A percentile compares a stretch with the other conserved stretches of the same genome.
Conservation (phyloP, 2,113 vertebrate species). For the Tenebrosternarchus preto region DNA sequence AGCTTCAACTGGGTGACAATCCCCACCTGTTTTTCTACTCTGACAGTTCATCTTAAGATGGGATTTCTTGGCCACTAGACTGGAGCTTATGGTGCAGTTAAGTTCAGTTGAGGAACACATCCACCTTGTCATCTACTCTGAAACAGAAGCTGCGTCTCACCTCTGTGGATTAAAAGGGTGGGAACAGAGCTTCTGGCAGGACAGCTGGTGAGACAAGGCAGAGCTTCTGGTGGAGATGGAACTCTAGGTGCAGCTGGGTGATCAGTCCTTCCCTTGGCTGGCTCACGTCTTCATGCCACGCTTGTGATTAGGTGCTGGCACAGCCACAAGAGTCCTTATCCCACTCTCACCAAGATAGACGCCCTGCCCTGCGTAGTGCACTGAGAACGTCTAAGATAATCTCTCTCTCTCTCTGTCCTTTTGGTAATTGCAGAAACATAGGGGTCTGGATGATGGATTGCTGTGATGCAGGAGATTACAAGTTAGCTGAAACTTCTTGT, state of each 20-base stretch:
- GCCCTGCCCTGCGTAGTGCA: constrained; percentile 39
- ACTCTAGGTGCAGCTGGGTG: constrained; percentile 28
- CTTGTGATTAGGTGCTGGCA: constrained; percentile 32
- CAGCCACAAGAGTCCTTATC: constrained; percentile 46
- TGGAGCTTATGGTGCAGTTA: not conserved
- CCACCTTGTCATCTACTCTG: constrained; percentile 53
- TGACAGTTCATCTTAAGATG: not conserved
- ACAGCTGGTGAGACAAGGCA: not conserved
- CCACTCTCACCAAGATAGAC: constrained; percentile 46
- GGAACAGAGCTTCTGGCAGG: not conserved
- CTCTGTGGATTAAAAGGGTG: not conserved
- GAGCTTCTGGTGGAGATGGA: not conserved
- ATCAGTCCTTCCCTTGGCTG: constrained; percentile 16
- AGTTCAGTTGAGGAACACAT: not conserved
- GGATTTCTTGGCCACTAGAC: constrained; percentile 1
- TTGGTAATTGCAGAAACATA: not conserved
- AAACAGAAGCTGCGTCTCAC: constrained; percentile 41
- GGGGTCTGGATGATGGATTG: not conserved
- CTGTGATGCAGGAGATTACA: not conserved
- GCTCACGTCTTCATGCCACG: constrained; percentile 41
- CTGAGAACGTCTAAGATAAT: constrained; percentile 34
- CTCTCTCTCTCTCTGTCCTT: not conserved
- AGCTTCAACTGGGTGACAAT: constrained; percentile 41
- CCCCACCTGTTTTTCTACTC: constrained; percentile 43
- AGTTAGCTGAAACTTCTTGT: not conserved